Evolutionary conservation across 1,140 invertebrate species (phyloP), one percentile per base, ranked within the genome.

Genomic region (Drosophila paulistorum): DNA sequence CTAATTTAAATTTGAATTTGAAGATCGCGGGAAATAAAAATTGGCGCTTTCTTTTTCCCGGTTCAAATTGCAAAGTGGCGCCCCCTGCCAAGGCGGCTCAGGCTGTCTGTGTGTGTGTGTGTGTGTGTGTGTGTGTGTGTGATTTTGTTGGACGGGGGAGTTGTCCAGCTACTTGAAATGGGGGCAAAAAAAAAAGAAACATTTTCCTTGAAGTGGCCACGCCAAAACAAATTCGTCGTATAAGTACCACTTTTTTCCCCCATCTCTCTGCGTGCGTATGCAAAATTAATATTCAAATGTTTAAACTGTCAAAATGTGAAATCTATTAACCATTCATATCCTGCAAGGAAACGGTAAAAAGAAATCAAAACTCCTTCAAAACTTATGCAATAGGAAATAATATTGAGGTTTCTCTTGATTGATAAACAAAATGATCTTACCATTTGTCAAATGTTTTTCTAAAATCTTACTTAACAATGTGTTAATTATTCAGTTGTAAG

Each of bases 271-370:
- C 65, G 65, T 60, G 65, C 42, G 65, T 69, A 23, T 58, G 75
- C 68, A 74, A 71, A 77, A 81, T 81, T 66, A 74, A 77, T 81
- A 81, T 77, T 48, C 62, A 66, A 48, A 71, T 61, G 67, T 74
- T 70, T 62, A 45, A 77, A 48, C 67, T 77, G 74, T 77, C 74
- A 77, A 71, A 77, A 78, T 59, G 73, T 62, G 51, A 77, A 81
- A 68, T 77, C 69, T 71, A 81, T 81, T 77, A 65, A 76, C 60
- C 55, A 68, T 66, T 62, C 37, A 73, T 37, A 65, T 77, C 77
- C 78, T 59, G 14, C 17, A 7, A n/a, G 42, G 10, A 1, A 14
- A 57, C 42, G 17, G 42, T 10, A 14, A 65, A n/a, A 42, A n/a
- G 3, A 55, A 55, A 30, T 58, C 3, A 6, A 59, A 59, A 59